Evolutionary conservation across 2,113 vertebrate species (phyloP), one percentile per base, ranked within the genome.

Genomic region (Daphoenositta chrysoptera): DNA sequence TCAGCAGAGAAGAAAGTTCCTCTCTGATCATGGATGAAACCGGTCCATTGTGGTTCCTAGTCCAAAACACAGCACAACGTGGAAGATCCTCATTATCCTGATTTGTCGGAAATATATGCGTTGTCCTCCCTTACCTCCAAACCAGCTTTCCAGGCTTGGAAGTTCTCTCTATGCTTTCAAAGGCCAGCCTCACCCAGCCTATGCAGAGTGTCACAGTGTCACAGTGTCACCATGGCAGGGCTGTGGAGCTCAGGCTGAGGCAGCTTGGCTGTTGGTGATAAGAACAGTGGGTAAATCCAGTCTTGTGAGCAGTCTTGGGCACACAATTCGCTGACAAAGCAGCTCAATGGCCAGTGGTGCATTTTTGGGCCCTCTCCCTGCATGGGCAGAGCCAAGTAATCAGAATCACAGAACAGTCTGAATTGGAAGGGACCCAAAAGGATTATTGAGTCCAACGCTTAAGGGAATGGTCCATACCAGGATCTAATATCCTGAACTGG

Each of bases 231-330:
- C 57, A 15, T 5, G 0, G 2, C 7, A 12, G 28, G 65, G 24
- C 40, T 60, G 44, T 51, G 57, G 20, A 63, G 47, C 17, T 61
- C 53, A 69, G 33, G 23, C 50, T 81, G 31, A 60, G 33, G 30
- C 35, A 18, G 3, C 18, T 89, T 57, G 15, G 30, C 4, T 10
- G 13, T 30, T 42, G 9, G 24, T 24, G 31, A 9, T 23, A 31
- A 56, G 39, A 65, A 57, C 10, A 63, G 39, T 60, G 44, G 6
- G 2, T 30, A 30, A 78, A 37, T 42, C 39, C 40, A 39, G 54
- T 20, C 35, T 17, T 51, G n/a, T 30, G 39, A 64, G 30, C 39
- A 76, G 19, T 4, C 2, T 80, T 0, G 0, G 18, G 22, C 22
- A 51, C 44, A 47, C 3, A 35, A 11, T 27, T 60, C 70, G 39